These are phyloP conservation scores for Eira barbara DNA, from an alignment of 2,113 vertebrate genomes.

Conservation along the genomic window DNA sequence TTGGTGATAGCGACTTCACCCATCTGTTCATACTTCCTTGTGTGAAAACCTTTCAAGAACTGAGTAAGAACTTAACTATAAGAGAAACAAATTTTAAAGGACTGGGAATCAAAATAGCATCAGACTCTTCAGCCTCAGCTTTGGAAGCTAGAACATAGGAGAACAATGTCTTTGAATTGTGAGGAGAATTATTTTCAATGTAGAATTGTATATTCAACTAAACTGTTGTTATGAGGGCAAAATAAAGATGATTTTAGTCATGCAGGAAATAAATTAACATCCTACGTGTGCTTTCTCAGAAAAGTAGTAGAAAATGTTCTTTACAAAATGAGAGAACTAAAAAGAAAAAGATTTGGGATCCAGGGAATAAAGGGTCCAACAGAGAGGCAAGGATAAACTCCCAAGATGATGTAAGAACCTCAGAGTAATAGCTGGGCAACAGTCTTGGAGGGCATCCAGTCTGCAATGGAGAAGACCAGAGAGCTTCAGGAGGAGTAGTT, in stretches of 20 bases:
- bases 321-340: background rate
- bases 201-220: background rate
- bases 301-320: background rate
- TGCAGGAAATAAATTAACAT: background rate
- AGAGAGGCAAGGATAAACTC: background rate
- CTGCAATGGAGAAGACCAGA: background rate
- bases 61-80: background rate
- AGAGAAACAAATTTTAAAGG: constrained; percentile 1
- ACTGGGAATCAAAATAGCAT: background rate
- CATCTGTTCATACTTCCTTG: background rate
- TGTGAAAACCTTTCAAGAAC: background rate
- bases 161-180: constrained; percentile 12
- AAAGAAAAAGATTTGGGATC: background rate
- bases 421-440: background rate
- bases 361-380: background rate
- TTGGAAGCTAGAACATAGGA: background rate
- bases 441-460: background rate
- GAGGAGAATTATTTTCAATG: background rate
- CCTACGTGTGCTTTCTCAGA: background rate
- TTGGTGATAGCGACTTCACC: background rate
- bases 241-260: constrained; percentile 19
- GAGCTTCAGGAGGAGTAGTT: background rate
- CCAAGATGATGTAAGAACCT: background rate
- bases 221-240: background rate
- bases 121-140: background rate